Base-by-base conservation (phyloP, 2,888 invertebrate species). In the Camponotus fellah region DNA sequence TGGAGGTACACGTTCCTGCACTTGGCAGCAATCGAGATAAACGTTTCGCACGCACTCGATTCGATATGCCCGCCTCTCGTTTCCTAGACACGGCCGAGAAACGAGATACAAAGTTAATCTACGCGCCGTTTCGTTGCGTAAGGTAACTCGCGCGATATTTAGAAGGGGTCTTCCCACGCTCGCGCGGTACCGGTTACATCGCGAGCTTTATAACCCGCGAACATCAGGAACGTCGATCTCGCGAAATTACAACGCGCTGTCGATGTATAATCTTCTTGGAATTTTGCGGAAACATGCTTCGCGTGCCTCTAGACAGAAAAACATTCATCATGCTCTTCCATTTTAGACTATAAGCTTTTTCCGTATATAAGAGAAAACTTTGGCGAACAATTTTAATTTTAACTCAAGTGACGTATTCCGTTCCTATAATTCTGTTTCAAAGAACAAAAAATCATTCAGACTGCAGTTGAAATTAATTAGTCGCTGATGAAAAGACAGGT, bases 1-100 rank as follows among this genome's bases (percentile, higher is more conserved):
- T 34, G 65, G 65, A 17, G 64, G 65, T 82, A 83, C 83, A 82
- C 83, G 82, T 81, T 71, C 71, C 83, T 71, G 83, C 83, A 83
- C 83, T 83, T 83, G 83, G 82, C 82, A 82, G 82, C 66, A 71
- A 83, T 83, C 83, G 69, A 83, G 83, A 83, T 83, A 82, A 83
- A 83, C 81, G 83, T 81, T 81, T 82, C 82, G 71, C 71, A 83
- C 83, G 81, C 83, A 81, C 72, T 82, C 83, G 64, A 83, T 83
- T 79, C 79, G 79, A 79, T 69, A 69, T 46, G 79, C 58, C 79
- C 69, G 79, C 79, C 81, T 56, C 81, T 82, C 77, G 66, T 82
- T 82, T 82, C 77, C 82, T 82, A 82, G 66, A 77, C 77, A 79
- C 46, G 79, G 71, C 43, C 79, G 79, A 71, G 79, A 79, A 79